These are phyloP conservation scores for Arvicanthis niloticus DNA, from an alignment of 2,113 vertebrate species.

Conservation along the genomic window DNA sequence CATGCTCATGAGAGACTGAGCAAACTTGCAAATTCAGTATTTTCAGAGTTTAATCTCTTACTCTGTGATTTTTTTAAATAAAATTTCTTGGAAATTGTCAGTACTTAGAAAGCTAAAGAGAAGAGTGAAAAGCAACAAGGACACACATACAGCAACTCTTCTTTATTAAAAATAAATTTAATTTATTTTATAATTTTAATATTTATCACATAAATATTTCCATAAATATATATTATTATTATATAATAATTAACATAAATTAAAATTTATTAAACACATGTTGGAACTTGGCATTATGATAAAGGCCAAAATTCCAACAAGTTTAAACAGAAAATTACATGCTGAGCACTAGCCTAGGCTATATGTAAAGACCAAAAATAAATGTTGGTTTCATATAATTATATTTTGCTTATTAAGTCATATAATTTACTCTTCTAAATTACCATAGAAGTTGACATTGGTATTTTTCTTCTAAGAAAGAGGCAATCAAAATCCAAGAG, in stretches of 20 bases:
- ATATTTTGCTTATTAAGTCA: constrained; percentile 23
- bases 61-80: neutral
- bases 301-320: neutral
- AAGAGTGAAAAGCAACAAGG: neutral
- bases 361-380: neutral
- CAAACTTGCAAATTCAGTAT: neutral
- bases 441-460: neutral
- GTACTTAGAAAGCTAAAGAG: neutral
- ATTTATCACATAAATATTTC: too few relatives aligned
- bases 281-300: neutral
- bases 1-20: neutral
- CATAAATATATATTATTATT: too few relatives aligned
- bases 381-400: too few relatives aligned
- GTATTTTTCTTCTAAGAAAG: neutral
- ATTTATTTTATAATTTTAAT: too few relatives aligned
- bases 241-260: too few relatives aligned
- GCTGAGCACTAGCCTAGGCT: neutral
- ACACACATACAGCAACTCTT: neutral
- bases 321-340: neutral
- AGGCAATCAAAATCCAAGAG: neutral
- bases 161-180: neutral
- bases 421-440: constrained; percentile 12
- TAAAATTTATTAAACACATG: neutral
- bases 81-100: neutral
- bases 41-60: neutral